phyloP scores from a whole-genome alignment of 2,797 vertebrate genomes.

The Thripadectes ignobilis region DNA sequence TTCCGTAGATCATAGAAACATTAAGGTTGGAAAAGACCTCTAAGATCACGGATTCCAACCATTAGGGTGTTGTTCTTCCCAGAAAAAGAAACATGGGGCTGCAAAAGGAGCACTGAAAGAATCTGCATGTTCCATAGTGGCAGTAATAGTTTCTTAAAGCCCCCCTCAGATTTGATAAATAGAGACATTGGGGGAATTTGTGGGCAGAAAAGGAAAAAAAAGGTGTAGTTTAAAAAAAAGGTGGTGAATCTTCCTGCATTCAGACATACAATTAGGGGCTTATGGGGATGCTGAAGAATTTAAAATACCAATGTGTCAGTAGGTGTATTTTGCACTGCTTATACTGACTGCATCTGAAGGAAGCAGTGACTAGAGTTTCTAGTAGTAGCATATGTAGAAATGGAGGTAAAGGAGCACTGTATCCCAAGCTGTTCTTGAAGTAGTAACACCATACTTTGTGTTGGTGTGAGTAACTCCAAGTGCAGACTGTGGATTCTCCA shows the following conservation, averaged over 20 bases:
- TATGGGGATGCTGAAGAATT: not conserved
- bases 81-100: not conserved
- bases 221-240: not conserved
- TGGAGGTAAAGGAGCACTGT: not conserved
- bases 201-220: not conserved
- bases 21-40: not conserved
- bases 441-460: slow-evolving; percentile 22
- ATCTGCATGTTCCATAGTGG: not conserved
- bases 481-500: not conserved
- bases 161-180: not conserved
- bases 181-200: not conserved
- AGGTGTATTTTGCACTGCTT: not conserved
- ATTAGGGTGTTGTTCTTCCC: not conserved
- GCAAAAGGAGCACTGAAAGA: not conserved
- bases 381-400: not conserved
- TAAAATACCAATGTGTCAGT: not conserved
- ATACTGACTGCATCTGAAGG: not conserved
- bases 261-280: not conserved
- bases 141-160: not conserved
- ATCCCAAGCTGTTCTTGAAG: not conserved
- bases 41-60: not conserved
- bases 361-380: not conserved
- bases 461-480: not conserved
- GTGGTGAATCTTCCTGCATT: not conserved
- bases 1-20: not conserved